phyloP scores from a whole-genome alignment of 1,140 invertebrate genomes.

The Drosophila jambulina region DNA sequence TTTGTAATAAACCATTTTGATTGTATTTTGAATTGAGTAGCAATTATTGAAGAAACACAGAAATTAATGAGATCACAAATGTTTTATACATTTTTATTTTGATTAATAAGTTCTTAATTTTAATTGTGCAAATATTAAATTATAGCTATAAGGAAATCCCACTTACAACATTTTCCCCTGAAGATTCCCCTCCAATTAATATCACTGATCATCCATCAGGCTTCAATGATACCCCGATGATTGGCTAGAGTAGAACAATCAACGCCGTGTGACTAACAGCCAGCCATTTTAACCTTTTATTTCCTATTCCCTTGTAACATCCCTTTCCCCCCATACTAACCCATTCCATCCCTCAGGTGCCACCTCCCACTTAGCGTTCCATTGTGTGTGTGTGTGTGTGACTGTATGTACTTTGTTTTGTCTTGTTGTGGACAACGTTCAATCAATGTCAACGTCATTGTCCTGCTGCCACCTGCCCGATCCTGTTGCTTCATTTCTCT shows the following conservation, averaged over 20 bases:
- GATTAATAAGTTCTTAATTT: no score
- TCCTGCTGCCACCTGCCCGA: conserved; percentile 49
- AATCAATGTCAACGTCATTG: conserved; percentile 76
- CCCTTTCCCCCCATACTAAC: not conserved
- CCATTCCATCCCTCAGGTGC: conserved; percentile 2
- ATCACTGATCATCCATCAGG: not conserved
- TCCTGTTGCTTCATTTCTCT: conserved; percentile 49
- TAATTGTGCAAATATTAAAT: not conserved
- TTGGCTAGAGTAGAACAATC: conserved; percentile 64
- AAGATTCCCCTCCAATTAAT: not conserved
- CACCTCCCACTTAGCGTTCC: not conserved
- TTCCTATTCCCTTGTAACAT: conserved; percentile 16
- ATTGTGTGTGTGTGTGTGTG: conserved; percentile 14
- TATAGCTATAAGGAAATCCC: accelerated
- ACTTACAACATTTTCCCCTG: not conserved
- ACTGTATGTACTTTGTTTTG: conserved; percentile 39
- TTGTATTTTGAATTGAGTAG: not conserved
- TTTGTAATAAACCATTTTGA: not conserved
- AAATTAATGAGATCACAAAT: not conserved
- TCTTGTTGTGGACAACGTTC: conserved; percentile 74
- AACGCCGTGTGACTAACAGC: conserved; percentile 66
- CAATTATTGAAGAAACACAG: not conserved
- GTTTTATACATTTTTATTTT: not conserved
- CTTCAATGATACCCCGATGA: conserved; percentile 50
- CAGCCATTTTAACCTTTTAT: conserved; percentile 42